Conservation (phyloP, 2,888 invertebrate species). For the Drosophila engyochracea region DNA sequence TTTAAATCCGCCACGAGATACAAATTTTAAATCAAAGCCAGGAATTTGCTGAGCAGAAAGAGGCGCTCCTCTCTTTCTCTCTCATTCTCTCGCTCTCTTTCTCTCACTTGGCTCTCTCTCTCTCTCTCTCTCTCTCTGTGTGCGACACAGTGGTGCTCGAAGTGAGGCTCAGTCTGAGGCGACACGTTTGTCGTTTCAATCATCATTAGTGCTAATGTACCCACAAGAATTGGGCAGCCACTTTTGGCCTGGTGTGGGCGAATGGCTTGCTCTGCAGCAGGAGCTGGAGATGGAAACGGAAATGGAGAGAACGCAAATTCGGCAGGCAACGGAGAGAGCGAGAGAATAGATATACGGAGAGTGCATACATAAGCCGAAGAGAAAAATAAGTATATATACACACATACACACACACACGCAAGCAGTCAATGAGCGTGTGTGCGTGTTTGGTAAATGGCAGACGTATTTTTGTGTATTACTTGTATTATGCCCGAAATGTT, state of each 20-base stretch:
- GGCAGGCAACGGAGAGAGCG: conserved; percentile 20
- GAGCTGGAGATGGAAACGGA: not conserved
- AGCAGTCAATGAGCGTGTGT: conserved; percentile 3
- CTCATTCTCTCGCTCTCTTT: not conserved
- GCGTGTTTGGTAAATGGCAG: conserved; percentile 25
- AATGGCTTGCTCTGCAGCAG: conserved; percentile 8
- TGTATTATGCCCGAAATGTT: conserved; percentile 49
- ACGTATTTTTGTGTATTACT: conserved; percentile 32
- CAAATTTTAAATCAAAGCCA: conserved; percentile 75
- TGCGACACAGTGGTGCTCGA: conserved; percentile 1
- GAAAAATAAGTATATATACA: conserved; percentile 18
- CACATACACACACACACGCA: conserved; percentile 15
- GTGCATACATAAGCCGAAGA: conserved; percentile 9
- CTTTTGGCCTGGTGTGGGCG: conserved; percentile 49
- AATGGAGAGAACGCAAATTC: conserved; percentile 11
- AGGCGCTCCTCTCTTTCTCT: conserved; percentile 8
- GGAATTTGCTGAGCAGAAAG: conserved; percentile 54
- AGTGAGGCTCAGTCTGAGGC: conserved; percentile 49
- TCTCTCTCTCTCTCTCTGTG: conserved; percentile 1
- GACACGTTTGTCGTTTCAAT: conserved; percentile 85
- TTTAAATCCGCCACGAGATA: conserved; percentile 47
- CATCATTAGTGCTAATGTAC: conserved; percentile 86
- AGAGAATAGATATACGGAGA: conserved; percentile 14
- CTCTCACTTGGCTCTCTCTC: conserved; percentile 7
- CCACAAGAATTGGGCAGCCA: conserved; percentile 85